phyloP scores from a whole-genome alignment of 1,140 invertebrate genomes.

The Orussus abietinus region DNA sequence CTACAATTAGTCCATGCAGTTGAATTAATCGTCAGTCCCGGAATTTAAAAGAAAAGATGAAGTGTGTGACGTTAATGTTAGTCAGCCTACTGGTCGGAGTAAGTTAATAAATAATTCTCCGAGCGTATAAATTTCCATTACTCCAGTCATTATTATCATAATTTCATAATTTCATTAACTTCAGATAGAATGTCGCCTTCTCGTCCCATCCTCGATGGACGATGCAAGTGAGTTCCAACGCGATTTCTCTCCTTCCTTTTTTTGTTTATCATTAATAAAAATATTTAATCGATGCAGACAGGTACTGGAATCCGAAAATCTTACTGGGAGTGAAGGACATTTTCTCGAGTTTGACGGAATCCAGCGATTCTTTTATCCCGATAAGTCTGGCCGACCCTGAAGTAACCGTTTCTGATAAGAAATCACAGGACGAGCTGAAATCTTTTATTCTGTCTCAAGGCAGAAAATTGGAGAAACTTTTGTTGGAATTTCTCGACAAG shows the following conservation, averaged over 20 bases:
- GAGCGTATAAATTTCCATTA: not conserved
- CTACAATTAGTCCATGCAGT: not conserved
- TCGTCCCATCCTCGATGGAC: not conserved
- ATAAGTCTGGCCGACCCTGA: not conserved
- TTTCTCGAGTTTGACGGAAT: not conserved
- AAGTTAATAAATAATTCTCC: not conserved
- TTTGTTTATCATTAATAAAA: not conserved
- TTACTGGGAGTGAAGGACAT: not conserved
- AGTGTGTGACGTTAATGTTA: not conserved
- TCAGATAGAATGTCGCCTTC: not conserved
- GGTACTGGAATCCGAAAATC: not conserved
- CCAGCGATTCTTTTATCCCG: too few species aligned
- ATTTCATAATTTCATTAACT: not conserved
- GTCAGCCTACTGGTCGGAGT: not conserved
- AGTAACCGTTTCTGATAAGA: slow-evolving; percentile 2
- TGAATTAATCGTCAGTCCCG: too few species aligned
- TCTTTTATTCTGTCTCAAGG: not conserved
- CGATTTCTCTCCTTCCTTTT: not conserved
- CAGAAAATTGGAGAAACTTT: slow-evolving; percentile 8
- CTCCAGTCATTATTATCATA: not conserved
- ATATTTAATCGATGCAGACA: not conserved
- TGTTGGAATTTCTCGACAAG: not conserved
- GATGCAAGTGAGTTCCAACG: not conserved
- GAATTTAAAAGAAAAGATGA: not conserved
- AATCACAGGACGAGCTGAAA: not conserved